Percentiles rank a stretch among this genome's conserved stretches.
Conservation (phyloP, 2,113 vertebrate genomes). For the Holacanthus passer region DNA sequence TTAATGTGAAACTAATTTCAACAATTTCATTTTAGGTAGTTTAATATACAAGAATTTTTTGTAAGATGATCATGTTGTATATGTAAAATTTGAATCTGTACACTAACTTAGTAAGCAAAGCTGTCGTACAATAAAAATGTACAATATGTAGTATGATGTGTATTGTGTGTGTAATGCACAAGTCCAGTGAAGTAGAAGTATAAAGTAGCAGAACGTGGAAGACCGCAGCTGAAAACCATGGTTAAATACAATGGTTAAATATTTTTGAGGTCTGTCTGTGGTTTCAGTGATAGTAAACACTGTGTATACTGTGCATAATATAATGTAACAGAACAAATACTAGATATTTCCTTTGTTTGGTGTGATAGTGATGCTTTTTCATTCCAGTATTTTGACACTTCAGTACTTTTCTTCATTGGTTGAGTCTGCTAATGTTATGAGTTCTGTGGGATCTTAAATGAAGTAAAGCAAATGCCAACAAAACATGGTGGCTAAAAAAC, state of each 20-base stretch:
- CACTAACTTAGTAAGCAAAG: background rate
- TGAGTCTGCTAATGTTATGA: too few species aligned
- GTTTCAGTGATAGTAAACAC: background rate
- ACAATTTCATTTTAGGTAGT: background rate
- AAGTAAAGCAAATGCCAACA: background rate
- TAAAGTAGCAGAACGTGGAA: background rate
- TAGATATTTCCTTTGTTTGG: background rate
- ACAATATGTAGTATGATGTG: background rate
- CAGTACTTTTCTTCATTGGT: background rate
- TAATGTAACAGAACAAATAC: background rate
- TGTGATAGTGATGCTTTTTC: background rate
- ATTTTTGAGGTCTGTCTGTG: background rate
- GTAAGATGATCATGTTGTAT: background rate
- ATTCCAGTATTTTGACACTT: background rate
- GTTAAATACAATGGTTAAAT: slow-evolving; percentile 1
- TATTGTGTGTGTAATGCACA: too few species aligned
- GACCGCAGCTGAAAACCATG: background rate
- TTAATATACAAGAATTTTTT: background rate
- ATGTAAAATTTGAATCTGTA: background rate
- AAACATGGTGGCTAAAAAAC: too few species aligned
- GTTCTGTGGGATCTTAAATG: background rate
- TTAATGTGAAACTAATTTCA: too few species aligned
- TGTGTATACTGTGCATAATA: background rate
- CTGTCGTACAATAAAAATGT: background rate
- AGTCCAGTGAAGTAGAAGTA: background rate